Conservation (phyloP, 2,797 vertebrate genomes). For the Rhynchonycteris naso region DNA sequence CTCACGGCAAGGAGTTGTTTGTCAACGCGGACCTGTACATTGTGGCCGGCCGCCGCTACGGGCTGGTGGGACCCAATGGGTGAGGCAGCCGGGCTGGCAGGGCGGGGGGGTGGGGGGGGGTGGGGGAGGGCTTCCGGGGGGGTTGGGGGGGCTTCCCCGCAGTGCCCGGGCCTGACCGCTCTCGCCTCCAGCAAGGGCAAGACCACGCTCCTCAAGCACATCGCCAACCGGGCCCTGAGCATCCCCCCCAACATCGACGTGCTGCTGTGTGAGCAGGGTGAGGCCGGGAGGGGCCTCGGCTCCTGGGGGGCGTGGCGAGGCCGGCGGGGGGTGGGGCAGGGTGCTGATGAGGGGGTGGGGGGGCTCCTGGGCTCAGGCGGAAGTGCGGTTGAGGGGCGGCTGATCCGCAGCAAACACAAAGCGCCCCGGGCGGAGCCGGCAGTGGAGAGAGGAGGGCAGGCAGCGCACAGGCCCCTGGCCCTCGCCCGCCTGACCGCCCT, state of each 20-base stretch:
- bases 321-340: too few species aligned
- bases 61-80: conserved; percentile 97
- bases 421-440: too few species aligned
- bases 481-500: not conserved
- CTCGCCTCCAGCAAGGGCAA: conserved; percentile 92
- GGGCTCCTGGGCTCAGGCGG: too few species aligned
- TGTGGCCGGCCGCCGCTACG: conserved; percentile 94
- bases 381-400: too few species aligned
- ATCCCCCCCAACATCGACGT: conserved; percentile 97
- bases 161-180: not conserved
- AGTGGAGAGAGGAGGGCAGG: too few species aligned
- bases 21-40: conserved; percentile 95
- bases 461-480: too few species aligned
- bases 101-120: too few species aligned
- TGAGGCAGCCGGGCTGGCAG: conserved; percentile 75
- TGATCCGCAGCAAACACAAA: too few species aligned
- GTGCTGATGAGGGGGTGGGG: too few species aligned
- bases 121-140: too few species aligned
- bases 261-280: conserved; percentile 96
- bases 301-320: too few species aligned
- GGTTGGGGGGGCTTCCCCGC: too few species aligned
- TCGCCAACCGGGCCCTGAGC: conserved; percentile 93
- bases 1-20: conserved; percentile 96
- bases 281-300: not conserved
- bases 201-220: conserved; percentile 96